Evolutionary conservation across 2,888 invertebrate genomes (phyloP).

Genomic region (Norana najaformis): DNA sequence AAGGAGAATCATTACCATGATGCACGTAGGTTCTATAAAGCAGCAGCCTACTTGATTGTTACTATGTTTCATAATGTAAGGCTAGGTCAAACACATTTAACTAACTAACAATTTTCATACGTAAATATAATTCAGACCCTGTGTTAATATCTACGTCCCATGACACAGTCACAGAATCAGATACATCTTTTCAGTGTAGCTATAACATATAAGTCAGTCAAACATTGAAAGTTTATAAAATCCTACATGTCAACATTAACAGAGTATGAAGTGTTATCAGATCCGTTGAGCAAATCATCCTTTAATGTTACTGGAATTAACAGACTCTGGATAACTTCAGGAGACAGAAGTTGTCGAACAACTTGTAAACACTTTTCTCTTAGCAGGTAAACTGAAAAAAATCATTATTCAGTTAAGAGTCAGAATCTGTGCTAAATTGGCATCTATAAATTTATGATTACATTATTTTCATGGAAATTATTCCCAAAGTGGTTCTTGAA

Average conservation of each 20-base stretch:
- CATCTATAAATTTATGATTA: neutral
- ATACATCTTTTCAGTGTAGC: neutral
- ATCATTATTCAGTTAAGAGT: neutral
- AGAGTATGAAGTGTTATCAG: neutral
- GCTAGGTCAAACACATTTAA: neutral
- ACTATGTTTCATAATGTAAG: neutral
- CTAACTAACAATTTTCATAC: neutral
- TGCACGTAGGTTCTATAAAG: no score
- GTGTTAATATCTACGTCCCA: neutral
- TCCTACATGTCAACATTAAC: constrained; percentile 9
- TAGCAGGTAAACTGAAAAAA: neutral
- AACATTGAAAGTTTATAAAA: neutral
- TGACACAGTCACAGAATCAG: neutral
- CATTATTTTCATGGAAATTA: neutral
- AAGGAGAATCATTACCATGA: neutral
- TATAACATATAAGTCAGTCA: neutral
- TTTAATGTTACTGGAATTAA: constrained; percentile 15
- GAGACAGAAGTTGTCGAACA: neutral
- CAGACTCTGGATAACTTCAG: neutral
- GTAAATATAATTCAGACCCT: neutral
- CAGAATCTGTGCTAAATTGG: neutral
- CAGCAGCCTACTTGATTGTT: neutral
- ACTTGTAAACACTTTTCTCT: constrained; percentile 10
- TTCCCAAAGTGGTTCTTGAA: neutral
- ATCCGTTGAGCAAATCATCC: neutral